phyloP scores from a whole-genome alignment of 1,140 invertebrate species.

The Coenobita brevimanus region DNA sequence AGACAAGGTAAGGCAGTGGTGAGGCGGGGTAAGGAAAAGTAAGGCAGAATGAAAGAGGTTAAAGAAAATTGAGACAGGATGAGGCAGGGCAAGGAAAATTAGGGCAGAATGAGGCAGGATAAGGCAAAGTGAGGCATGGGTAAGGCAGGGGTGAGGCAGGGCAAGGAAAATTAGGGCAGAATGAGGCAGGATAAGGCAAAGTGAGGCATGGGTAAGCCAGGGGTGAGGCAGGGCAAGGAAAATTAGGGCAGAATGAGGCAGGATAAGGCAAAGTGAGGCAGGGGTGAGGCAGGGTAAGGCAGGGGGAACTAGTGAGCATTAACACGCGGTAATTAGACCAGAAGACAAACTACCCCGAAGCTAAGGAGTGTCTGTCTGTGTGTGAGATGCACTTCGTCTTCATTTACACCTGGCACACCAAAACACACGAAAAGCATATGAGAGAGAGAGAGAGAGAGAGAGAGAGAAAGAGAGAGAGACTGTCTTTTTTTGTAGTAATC shows the following conservation, averaged over 20 bases:
- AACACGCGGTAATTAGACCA: constrained; percentile 27
- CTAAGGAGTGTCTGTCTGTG: not conserved
- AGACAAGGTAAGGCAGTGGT: too few relatives aligned
- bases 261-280: not conserved
- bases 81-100: too few relatives aligned
- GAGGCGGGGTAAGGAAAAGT: too few relatives aligned
- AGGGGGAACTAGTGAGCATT: not conserved
- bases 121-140: not conserved
- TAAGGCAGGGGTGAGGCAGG: not conserved
- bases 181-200: not conserved
- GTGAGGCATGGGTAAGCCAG: not conserved
- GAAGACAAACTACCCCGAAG: constrained; percentile 26
- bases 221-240: not conserved
- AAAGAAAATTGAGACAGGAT: too few relatives aligned
- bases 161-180: not conserved
- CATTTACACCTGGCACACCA: not conserved
- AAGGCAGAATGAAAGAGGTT: too few relatives aligned
- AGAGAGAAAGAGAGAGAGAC: not conserved
- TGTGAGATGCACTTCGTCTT: constrained; percentile 8
- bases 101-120: too few relatives aligned
- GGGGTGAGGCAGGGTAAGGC: not conserved
- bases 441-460: too few relatives aligned
- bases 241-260: not conserved
- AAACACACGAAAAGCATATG: not conserved
- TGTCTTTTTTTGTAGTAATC: constrained; percentile 44